Base-by-base conservation (phyloP, 1,140 invertebrate genomes). In the Sitodiplosis mosellana region DNA sequence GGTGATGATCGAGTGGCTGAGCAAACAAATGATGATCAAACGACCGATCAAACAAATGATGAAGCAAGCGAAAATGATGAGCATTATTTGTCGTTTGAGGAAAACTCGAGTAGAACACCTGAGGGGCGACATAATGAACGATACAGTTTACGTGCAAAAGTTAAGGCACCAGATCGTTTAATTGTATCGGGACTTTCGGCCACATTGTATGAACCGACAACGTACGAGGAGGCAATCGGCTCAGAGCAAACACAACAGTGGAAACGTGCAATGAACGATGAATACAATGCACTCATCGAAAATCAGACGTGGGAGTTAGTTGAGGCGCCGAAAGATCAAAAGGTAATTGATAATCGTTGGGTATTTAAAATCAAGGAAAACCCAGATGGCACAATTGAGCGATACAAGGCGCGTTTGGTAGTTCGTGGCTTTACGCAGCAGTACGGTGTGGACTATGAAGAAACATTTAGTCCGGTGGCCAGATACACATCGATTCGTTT, bases 351-450 rank as follows among this genome's bases (percentile, higher is more conserved):
- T 20, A 41, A 21, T 15, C 53, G 48, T 44, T 55, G 54, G 54
- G 48, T 53, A 1, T 54, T 47, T 38, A 54, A 52, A 49, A 46
- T 48, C 14, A 65, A 61, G 52, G 6, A 17, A 11, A 40, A 56
- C 33, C 18, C 33, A 21, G 36, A 52, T 27, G 55, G 54, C 19
- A 49, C 46, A 2, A 42, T 50, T 27, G 36, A 22, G n/a, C 46
- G 40, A 45, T 62, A 54, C 50, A 69, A 67, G 51, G 59, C 63
- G 38, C 52, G 41, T 48, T 33, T 55, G 2, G 54, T 55, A n/a
- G 49, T 48, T 15, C 49, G 54, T 20, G 54, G 51, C n/a, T 55
- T 48, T 40, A 42, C 36, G 36, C 53, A 56, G 48, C 15, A 48
- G 45, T 50, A 46, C 17, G 51, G 53, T 27, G 21, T n/a, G n/a